These are phyloP conservation scores for Sebastes nivosus DNA, from an alignment of 2,797 vertebrate species.

Conservation along the genomic window DNA sequence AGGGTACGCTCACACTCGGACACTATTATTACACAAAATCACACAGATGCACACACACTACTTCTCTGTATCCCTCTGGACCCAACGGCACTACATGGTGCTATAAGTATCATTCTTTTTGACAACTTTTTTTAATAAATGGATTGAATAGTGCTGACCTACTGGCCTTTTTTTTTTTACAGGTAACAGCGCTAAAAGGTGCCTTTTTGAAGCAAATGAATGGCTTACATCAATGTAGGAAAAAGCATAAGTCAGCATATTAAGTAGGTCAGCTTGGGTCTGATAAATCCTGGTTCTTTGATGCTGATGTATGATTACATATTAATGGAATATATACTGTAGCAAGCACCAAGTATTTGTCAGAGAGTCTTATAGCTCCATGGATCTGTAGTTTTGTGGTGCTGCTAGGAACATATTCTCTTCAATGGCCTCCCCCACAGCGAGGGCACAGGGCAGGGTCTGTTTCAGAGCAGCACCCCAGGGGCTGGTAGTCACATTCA, in stretches of 20 bases:
- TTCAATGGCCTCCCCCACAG: neutral
- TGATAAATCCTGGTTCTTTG: slow-evolving; percentile 28
- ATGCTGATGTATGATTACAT: slow-evolving; percentile 28
- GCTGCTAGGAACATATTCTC: slow-evolving; percentile 2
- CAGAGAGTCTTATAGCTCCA: slow-evolving; percentile 4
- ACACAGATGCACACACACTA: neutral
- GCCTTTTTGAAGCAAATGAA: neutral
- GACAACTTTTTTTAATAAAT: neutral
- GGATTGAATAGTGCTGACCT: neutral
- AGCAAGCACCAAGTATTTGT: neutral
- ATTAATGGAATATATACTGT: slow-evolving; percentile 26
- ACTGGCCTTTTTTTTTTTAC: neutral
- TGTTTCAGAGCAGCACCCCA: slow-evolving; percentile 22
- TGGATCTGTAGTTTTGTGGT: slow-evolving; percentile 17
- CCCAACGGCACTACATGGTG: neutral
- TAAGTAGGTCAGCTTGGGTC: slow-evolving; percentile 34
- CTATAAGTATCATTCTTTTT: neutral
- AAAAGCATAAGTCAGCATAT: neutral
- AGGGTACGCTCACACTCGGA: neutral
- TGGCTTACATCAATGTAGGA: slow-evolving; percentile 5
- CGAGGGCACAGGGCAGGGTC: slow-evolving; percentile 7
- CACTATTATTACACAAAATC: neutral
- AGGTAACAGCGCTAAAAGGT: neutral
- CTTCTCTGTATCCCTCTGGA: neutral
- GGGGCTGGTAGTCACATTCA: slow-evolving; percentile 28